These are phyloP conservation scores for Trachelipus rathkii DNA, from an alignment of 1,140 invertebrate genomes.

Conservation along the genomic window DNA sequence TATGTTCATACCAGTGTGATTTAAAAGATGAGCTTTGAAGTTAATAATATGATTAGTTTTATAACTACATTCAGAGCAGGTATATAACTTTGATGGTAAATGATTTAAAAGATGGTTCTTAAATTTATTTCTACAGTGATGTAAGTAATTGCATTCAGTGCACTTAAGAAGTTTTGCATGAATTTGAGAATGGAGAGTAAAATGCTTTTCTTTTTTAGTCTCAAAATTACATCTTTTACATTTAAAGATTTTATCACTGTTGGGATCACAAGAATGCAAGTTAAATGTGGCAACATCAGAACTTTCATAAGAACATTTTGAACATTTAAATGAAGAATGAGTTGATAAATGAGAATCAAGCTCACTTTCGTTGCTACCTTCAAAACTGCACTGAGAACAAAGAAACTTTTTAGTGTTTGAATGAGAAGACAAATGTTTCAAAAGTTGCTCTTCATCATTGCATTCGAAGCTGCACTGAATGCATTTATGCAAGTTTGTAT, in stretches of 20 bases:
- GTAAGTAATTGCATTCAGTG: background rate
- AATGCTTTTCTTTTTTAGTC: background rate
- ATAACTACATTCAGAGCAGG: background rate
- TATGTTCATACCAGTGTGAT: background rate
- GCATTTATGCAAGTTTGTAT: background rate
- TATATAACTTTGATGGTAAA: background rate
- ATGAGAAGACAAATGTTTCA: background rate
- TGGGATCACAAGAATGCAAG: background rate
- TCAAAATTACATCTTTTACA: background rate
- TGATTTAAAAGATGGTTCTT: background rate
- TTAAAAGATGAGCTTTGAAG: background rate
- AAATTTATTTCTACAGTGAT: background rate
- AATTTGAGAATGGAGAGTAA: conserved; percentile 4
- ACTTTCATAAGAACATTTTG: background rate
- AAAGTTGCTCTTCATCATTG: background rate
- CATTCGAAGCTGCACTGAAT: background rate
- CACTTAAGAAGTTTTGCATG: background rate
- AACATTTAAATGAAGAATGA: background rate
- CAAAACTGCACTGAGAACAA: background rate
- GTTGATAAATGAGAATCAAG: background rate
- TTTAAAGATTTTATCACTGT: background rate
- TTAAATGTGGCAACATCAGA: background rate
- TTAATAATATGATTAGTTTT: background rate
- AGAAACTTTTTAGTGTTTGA: background rate
- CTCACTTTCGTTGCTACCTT: background rate